A percentile compares a stretch with the other conserved stretches of the same genome.
Evolutionary conservation across 1,140 invertebrate species (phyloP).

Genomic region (Phocides pigmalion): DNA sequence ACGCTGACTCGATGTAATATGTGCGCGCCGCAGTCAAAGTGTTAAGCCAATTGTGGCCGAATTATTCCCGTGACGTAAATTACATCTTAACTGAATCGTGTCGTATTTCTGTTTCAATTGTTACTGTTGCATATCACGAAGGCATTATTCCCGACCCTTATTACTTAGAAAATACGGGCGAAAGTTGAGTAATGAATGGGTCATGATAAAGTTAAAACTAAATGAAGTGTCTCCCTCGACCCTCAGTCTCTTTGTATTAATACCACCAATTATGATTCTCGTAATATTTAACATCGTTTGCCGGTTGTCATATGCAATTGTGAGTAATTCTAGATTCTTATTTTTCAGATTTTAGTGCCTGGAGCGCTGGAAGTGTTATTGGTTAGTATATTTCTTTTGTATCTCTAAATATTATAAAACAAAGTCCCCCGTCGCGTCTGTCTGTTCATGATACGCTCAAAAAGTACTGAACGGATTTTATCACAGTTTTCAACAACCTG

Average conservation of each 20-base stretch:
- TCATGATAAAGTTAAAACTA: background rate
- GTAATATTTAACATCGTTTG: slow-evolving; percentile 4
- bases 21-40: too few relatives aligned
- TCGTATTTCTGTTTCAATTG: slow-evolving; percentile 12
- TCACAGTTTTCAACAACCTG: too few relatives aligned
- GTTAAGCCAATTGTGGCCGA: too few relatives aligned
- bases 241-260: slow-evolving; percentile 6
- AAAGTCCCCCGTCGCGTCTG: too few relatives aligned
- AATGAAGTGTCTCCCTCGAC: slow-evolving; percentile 1
- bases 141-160: background rate
- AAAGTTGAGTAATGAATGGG: background rate
- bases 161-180: background rate
- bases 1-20: too few relatives aligned
- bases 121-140: background rate
- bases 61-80: too few relatives aligned
- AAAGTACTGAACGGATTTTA: too few relatives aligned
- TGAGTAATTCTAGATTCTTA: background rate
- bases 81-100: too few relatives aligned
- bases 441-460: too few relatives aligned
- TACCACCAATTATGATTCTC: slow-evolving; percentile 4
- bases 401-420: too few relatives aligned
- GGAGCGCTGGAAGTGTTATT: background rate
- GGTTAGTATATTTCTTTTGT: too few relatives aligned
- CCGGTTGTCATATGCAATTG: slow-evolving; percentile 9
- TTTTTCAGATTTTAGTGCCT: background rate